phyloP scores from a whole-genome alignment of 92 coral and sea anemone genomes.

The Metridium senile region DNA sequence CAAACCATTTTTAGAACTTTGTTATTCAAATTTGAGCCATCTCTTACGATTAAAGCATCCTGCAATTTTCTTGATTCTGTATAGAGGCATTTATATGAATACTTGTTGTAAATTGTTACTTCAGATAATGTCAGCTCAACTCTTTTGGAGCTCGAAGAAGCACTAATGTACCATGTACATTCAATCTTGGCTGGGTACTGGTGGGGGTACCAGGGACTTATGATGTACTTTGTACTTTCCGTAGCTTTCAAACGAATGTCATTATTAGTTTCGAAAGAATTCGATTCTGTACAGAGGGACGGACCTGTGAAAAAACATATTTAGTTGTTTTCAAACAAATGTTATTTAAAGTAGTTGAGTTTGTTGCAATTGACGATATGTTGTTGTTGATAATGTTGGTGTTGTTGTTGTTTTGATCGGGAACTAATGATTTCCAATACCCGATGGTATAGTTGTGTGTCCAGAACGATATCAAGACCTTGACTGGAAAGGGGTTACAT shows the following conservation, averaged over 20 bases:
- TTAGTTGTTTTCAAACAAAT: no score
- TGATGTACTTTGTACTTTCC: not conserved
- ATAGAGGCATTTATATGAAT: not conserved
- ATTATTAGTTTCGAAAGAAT: slow-evolving; percentile 8
- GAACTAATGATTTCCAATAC: no score
- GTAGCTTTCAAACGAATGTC: not conserved
- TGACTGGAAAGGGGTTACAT: no score
- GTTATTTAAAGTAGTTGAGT: no score
- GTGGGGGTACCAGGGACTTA: slow-evolving; percentile 9
- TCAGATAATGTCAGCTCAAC: not conserved
- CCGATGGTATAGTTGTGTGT: no score
- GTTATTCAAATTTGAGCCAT: not conserved
- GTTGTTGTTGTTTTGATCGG: no score
- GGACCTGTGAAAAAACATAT: not conserved
- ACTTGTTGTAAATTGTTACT: not conserved
- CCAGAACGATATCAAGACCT: no score
- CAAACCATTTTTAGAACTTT: not conserved
- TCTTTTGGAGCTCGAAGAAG: not conserved
- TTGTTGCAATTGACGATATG: no score
- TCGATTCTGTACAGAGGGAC: not conserved
- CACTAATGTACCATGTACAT: slow-evolving; percentile 20
- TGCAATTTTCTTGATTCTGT: not conserved
- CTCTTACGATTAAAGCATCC: not conserved
- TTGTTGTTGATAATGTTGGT: no score
- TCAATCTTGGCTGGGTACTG: slow-evolving; percentile 9